Evolutionary conservation across 2,888 invertebrate genomes (phyloP).

Genomic region (Brachylomia viminalis): DNA sequence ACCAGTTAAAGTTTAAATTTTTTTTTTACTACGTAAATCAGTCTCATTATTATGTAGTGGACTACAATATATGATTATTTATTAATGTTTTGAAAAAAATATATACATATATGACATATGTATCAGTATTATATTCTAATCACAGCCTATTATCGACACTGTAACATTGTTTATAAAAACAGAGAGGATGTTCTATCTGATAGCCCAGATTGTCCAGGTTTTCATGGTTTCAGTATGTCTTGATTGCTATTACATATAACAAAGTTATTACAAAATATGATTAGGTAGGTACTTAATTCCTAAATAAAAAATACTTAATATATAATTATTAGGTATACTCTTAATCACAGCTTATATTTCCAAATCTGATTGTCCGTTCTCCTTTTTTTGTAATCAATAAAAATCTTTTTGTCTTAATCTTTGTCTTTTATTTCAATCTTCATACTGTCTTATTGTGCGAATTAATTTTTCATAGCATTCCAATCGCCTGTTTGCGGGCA

Average conservation of each 20-base stretch:
- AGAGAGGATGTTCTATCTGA: not conserved
- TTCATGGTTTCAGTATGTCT: conserved; percentile 13
- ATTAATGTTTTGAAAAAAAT: not conserved
- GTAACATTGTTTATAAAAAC: conserved; percentile 19
- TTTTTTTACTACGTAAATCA: conserved; percentile 28
- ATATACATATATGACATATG: conserved; percentile 8
- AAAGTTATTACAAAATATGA: conserved; percentile 29
- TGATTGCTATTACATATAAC: conserved; percentile 2
- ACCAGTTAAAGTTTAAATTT: conserved; percentile 26
- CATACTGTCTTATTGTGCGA: conserved; percentile 24
- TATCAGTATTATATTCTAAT: conserved; percentile 10
- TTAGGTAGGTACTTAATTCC: conserved; percentile 27
- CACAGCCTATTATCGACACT: conserved; percentile 21
- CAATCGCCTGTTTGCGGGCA: conserved; percentile 26
- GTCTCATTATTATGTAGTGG: conserved; percentile 40
- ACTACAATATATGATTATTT: conserved; percentile 16
- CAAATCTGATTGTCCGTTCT: conserved; percentile 23
- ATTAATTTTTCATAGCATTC: conserved; percentile 32
- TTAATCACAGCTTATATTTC: conserved; percentile 35
- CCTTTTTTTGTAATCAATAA: conserved; percentile 27
- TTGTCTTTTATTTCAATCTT: conserved; percentile 29
- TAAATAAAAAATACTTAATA: conserved; percentile 33
- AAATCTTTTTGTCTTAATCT: conserved; percentile 23
- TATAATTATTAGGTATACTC: conserved; percentile 20
- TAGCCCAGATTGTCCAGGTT: conserved; percentile 1